These are phyloP conservation scores for Euzophera pinguis DNA, from an alignment of 2,888 invertebrate genomes.

Conservation along the genomic window DNA sequence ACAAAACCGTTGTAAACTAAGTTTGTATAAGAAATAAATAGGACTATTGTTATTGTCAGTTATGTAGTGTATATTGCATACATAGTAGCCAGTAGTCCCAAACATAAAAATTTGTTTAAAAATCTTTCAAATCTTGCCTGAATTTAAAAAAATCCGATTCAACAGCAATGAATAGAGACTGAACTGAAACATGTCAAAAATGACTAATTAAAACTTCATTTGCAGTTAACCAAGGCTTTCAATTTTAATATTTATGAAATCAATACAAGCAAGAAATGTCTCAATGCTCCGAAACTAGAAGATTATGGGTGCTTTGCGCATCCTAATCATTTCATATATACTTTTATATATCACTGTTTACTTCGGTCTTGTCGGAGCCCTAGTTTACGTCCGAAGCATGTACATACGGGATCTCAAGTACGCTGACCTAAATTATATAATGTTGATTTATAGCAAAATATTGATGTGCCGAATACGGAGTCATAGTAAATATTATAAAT, in stretches of 20 bases:
- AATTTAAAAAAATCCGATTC: too few relatives aligned
- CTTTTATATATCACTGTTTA: slow-evolving; percentile 50
- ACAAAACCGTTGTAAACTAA: too few relatives aligned
- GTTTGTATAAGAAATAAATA: too few relatives aligned
- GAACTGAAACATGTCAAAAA: too few relatives aligned
- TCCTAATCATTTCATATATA: slow-evolving; percentile 53
- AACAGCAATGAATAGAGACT: too few relatives aligned
- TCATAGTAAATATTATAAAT: neutral
- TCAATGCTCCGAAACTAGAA: slow-evolving; percentile 16
- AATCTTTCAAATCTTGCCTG: too few relatives aligned
- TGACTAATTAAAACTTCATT: neutral
- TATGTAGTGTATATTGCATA: too few relatives aligned
- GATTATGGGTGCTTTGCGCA: slow-evolving; percentile 54
- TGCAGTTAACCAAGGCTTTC: neutral
- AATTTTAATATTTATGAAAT: neutral
- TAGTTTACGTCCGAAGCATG: slow-evolving; percentile 53
- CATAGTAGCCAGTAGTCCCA: too few relatives aligned
- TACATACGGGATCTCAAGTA: slow-evolving; percentile 41
- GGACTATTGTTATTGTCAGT: too few relatives aligned
- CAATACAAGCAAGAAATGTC: slow-evolving; percentile 12
- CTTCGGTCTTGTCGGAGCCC: slow-evolving; percentile 52
- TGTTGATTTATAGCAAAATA: neutral
- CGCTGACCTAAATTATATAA: slow-evolving; percentile 26
- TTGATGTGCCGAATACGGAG: neutral
- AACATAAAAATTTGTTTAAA: too few relatives aligned